These are phyloP conservation scores for Nematopogon swammerdamellus DNA, from an alignment of 2,888 invertebrate species.

Conservation along the genomic window DNA sequence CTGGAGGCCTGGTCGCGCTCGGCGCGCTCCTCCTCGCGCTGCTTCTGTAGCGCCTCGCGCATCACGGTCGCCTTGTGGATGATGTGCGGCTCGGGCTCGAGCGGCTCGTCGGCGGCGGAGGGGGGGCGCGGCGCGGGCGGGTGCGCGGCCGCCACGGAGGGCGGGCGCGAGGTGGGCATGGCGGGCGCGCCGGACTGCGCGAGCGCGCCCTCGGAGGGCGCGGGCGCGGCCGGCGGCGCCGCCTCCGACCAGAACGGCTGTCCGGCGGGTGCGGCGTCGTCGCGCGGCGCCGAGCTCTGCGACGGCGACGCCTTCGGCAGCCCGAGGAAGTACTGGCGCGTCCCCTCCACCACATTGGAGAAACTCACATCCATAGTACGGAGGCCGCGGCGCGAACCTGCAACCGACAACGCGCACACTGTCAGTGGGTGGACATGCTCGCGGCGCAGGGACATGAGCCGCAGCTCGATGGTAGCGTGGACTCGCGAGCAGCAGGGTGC, in stretches of 20 bases:
- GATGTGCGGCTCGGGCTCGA: conserved; percentile 53
- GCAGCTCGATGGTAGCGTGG: too few relatives aligned
- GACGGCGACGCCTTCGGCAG: conserved; percentile 61
- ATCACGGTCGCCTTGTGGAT: conserved; percentile 53
- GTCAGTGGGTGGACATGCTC: too few relatives aligned
- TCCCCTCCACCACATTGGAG: conserved; percentile 81
- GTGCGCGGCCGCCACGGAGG: conserved; percentile 30
- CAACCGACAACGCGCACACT: background rate
- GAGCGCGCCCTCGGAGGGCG: conserved; percentile 24
- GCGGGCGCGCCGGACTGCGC: conserved; percentile 12
- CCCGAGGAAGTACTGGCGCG: conserved; percentile 80
- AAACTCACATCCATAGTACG: conserved; percentile 73
- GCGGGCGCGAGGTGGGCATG: conserved; percentile 30
- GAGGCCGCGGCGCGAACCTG: background rate
- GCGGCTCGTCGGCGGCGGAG: conserved; percentile 35
- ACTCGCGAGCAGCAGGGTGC: too few relatives aligned
- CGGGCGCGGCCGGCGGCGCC: conserved; percentile 39
- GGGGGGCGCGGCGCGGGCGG: conserved; percentile 21
- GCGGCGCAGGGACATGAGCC: too few relatives aligned
- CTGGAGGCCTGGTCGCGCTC: conserved; percentile 29
- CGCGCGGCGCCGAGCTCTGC: conserved; percentile 22
- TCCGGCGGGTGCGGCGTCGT: conserved; percentile 32
- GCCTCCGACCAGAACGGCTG: conserved; percentile 27
- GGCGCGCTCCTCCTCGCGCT: conserved; percentile 41
- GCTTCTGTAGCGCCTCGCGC: conserved; percentile 49